phyloP scores from a whole-genome alignment of 2,888 invertebrate genomes.

The Athetis lepigone region DNA sequence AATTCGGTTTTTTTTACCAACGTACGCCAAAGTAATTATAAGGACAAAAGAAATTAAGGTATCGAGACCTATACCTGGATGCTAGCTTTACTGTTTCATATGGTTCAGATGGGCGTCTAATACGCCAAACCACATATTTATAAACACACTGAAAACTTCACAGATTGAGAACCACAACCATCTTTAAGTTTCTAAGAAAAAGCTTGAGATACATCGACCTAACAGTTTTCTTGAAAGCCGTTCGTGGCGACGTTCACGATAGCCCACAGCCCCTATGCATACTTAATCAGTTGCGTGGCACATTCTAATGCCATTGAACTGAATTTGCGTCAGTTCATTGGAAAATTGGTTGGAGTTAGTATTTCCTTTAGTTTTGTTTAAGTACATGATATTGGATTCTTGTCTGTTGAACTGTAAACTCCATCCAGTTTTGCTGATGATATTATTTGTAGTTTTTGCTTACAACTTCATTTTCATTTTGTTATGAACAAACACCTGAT shows the following conservation, averaged over 20 bases:
- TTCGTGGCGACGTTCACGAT: slow-evolving; percentile 46
- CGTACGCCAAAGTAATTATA: no score
- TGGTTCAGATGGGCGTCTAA: no score
- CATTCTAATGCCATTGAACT: slow-evolving; percentile 76
- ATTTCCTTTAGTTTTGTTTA: slow-evolving; percentile 41
- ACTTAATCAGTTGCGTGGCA: slow-evolving; percentile 74
- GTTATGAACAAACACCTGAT: no score
- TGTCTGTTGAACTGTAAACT: slow-evolving; percentile 19
- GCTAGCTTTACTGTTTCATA: no score
- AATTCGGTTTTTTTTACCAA: no score
- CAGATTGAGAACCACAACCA: neutral
- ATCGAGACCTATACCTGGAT: no score
- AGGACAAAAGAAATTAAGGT: no score
- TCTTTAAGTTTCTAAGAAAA: neutral
- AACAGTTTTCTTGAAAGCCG: slow-evolving; percentile 31
- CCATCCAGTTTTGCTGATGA: no score
- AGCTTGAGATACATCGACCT: slow-evolving; percentile 33
- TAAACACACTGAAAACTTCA: neutral
- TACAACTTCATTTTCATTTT: no score
- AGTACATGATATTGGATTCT: slow-evolving; percentile 6
- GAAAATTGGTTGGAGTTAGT: slow-evolving; percentile 34
- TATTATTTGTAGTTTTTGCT: no score
- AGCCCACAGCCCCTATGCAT: slow-evolving; percentile 56
- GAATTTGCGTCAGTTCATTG: slow-evolving; percentile 53
- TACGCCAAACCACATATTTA: neutral